Base-by-base conservation (phyloP, 2,113 vertebrate genomes). In the Vimba vimba region DNA sequence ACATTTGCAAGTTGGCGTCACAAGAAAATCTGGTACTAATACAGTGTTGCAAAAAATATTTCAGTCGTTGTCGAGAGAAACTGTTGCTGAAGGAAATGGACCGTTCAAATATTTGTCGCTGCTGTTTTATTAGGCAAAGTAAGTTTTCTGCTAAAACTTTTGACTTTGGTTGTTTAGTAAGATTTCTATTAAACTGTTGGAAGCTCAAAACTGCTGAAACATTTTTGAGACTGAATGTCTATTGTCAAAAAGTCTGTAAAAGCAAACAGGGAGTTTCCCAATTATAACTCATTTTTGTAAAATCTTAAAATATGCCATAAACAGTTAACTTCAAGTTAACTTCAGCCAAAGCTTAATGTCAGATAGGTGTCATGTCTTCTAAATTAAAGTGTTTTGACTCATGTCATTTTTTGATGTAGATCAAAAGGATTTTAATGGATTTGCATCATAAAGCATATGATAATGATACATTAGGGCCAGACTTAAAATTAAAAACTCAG, bases 121-220 rank as follows among this genome's bases (percentile, higher is more conserved):
- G 1, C 4, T 0, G 0, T 17, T 17, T 1, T 33, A 0, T 2
- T 23, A 11, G 6, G 21, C n/a, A 0, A 30, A 8, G 79, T 82
- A 30, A 50, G 79, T 81, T 45, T 66, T 30, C 27, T n/a, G 39
- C 6, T 9, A 69, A 69, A 68, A 19, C 6, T 27, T 64, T 45
- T 45, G 0, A 45, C 10, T 82, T 62, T 7, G 2, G 0, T 19
- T 36, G 1, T 6, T 8, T 75, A 59, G n/a, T 23, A 12, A 7
- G 47, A 7, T 68, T 33, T 68, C 0, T 50, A 9, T 0, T 33
- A 19, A 76, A 27, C n/a, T 78, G 4, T 4, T 78, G 52, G n/a
- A 79, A 79, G 17, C 9, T 36, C 27, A 52, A 1, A 11, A 11
- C n/a, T 21, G 23, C 30, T 39, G 4, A 69, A 39, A 69, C 33